Percentiles rank a stretch among this genome's conserved stretches.
Evolutionary conservation across 1,140 invertebrate genomes (phyloP).

Genomic region (Teleopsis dalmanni): DNA sequence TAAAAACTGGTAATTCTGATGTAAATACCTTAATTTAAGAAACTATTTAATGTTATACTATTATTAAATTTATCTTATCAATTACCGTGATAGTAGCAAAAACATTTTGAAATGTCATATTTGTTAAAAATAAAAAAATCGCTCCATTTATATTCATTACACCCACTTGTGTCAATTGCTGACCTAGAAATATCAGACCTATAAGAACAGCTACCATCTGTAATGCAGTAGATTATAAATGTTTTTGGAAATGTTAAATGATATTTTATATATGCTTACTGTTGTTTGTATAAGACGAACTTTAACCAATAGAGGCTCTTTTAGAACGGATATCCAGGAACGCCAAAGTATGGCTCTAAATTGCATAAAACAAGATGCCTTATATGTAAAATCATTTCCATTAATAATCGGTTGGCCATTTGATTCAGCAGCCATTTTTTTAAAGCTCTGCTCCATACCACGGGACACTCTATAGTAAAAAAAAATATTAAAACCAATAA

Average conservation of each 20-base stretch:
- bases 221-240: constrained; percentile 15
- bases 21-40: constrained; percentile 73
- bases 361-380: constrained; percentile 80
- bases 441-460: constrained; percentile 43
- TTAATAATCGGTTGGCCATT: constrained; percentile 43
- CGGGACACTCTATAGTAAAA: constrained; percentile 34
- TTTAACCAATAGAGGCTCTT: constrained; percentile 84
- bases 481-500: too few relatives aligned
- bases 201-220: constrained; percentile 80
- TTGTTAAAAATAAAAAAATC: constrained; percentile 86
- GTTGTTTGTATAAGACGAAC: constrained; percentile 81
- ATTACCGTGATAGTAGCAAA: constrained; percentile 83
- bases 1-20: constrained; percentile 82
- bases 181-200: constrained; percentile 82
- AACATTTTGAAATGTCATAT: constrained; percentile 90
- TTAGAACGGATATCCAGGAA: constrained; percentile 77
- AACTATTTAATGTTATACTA: neutral
- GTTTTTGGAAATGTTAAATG: neutral
- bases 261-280: constrained; percentile 53
- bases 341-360: constrained; percentile 85
- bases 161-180: constrained; percentile 75
- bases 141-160: constrained; percentile 94
- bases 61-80: constrained; percentile 19
- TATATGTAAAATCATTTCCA: constrained; percentile 53
- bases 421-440: constrained; percentile 28